phyloP scores from a whole-genome alignment of 2,113 vertebrate species.

The Bos indicus region DNA sequence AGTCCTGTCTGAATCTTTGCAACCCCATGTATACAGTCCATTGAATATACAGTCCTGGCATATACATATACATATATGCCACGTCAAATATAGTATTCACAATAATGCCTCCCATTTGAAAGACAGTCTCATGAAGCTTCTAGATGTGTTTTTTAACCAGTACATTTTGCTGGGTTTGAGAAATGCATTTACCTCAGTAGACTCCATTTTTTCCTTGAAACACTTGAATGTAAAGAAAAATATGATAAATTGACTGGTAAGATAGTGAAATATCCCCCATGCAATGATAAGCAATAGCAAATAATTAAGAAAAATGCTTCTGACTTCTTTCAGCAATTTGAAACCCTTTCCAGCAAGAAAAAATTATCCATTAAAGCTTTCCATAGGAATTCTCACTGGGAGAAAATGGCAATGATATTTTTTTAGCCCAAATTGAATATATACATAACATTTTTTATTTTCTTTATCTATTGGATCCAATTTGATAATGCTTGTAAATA shows the following conservation, averaged over 20 bases:
- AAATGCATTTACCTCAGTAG: background rate
- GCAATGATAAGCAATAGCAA: background rate
- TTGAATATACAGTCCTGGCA: background rate
- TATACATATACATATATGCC: too few relatives aligned
- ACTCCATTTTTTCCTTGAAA: background rate
- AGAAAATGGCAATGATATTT: background rate
- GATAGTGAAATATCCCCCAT: background rate
- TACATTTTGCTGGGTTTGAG: background rate
- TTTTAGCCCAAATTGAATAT: background rate
- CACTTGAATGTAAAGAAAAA: background rate
- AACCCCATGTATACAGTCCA: background rate
- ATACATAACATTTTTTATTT: background rate
- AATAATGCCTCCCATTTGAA: background rate
- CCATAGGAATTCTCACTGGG: background rate
- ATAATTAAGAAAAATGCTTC: background rate
- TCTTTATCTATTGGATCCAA: background rate
- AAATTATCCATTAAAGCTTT: background rate
- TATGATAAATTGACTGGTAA: background rate
- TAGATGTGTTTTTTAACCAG: background rate
- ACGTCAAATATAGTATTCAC: fast-evolving
- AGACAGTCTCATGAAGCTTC: background rate
- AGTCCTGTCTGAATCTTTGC: background rate
- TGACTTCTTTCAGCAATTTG: background rate
- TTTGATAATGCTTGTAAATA: background rate
- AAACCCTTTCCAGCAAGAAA: background rate